Evolutionary conservation across 1,140 invertebrate species (phyloP), one percentile per base, ranked within the genome.

Genomic region (Drosophila fuyamai): DNA sequence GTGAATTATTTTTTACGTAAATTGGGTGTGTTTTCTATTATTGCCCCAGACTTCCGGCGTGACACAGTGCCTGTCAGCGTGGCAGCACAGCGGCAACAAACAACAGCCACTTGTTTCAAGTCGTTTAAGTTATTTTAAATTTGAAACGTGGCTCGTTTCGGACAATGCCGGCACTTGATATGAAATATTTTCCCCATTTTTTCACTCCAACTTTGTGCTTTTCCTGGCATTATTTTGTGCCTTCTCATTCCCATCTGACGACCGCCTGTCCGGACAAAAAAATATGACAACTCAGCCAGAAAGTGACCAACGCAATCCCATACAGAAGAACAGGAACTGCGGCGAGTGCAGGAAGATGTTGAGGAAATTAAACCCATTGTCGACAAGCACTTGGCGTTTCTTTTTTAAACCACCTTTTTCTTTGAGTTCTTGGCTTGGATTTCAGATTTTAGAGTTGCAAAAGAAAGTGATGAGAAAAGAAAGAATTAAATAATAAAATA

Each of bases 21-120:
- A 86, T 86, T 86, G 83, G 83, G 79, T 86, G 83, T 88, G 83
- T 88, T 86, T 85, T 83, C 84, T 86, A 86, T 86, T 86, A 88
- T 86, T 88, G 79, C 84, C 84, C 76, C 74, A 74, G 84, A 83
- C 83, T 88, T 86, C 82, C 82, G 82, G 82, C 82, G 71, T 85
- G 79, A 85, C 68, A 73, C 70, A 76, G 81, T 71, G 36, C 54
- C 81, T 84, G 76, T 79, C 81, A 83, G 65, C 76, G 44, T 65
- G 59, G 44, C 62, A 53, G 50, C 46, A 58, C 29, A 46, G 16
- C 40, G 50, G 9, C 54, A 58, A 43, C 60, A 61, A 54, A 55
- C 51, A 50, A 50, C 63, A 68, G 73, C 79, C 72, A 81, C 81
- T 86, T 85, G 81, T 59, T 78, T 81, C 63, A 86, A 81, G 73